phyloP scores from a whole-genome alignment of 2,113 vertebrate genomes.

The Python bivittatus region DNA sequence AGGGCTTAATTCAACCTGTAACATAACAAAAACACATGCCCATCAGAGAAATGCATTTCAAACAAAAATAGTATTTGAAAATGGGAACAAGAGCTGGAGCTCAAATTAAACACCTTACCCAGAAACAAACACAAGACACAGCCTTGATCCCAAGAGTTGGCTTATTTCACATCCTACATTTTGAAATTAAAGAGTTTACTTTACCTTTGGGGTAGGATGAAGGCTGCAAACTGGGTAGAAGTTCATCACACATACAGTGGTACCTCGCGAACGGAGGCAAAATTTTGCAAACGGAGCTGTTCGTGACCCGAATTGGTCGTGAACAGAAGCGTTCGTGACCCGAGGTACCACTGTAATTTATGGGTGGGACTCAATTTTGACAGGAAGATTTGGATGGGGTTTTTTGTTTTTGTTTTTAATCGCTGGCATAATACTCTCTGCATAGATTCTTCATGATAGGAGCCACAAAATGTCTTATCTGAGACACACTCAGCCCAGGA shows the following conservation, averaged over 20 bases:
- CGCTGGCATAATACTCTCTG: background rate
- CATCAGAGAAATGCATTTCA: fast-evolving
- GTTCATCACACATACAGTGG: background rate
- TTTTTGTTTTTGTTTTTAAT: too few species aligned
- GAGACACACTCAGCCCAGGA: background rate
- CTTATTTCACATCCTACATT: background rate
- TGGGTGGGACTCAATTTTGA: background rate
- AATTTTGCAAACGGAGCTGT: too few species aligned
- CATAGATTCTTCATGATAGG: background rate
- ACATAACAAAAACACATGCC: constrained; percentile 21
- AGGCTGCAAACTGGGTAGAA: background rate
- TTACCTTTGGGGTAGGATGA: background rate
- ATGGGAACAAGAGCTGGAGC: constrained; percentile 18
- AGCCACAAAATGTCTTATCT: background rate
- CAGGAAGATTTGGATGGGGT: background rate
- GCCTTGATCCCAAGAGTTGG: background rate
- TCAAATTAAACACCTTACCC: constrained; percentile 36
- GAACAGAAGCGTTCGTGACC: too few species aligned
- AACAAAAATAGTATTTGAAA: background rate
- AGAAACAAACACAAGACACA: constrained; percentile 45
- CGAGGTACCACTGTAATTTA: too few species aligned
- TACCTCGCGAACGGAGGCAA: too few species aligned
- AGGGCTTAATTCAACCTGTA: constrained; percentile 33
- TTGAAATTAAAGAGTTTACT: background rate
- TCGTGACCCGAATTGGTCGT: too few species aligned